These are phyloP conservation scores for Volucella bombylans DNA, from an alignment of 2,888 invertebrate genomes.

Conservation along the genomic window DNA sequence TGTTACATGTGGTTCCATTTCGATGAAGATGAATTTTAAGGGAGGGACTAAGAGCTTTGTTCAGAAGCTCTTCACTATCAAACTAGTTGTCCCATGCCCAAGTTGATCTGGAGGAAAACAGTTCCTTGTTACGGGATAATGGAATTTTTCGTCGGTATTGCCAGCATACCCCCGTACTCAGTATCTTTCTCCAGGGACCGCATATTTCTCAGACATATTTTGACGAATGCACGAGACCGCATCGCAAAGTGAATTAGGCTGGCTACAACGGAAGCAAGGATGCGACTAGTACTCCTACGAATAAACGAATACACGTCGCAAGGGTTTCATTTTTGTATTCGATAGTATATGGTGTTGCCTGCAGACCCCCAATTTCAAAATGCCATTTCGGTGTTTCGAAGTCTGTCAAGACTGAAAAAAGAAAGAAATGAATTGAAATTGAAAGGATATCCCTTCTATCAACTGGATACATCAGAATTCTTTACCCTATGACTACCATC, in stretches of 20 bases:
- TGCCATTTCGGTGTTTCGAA: slow-evolving; percentile 42
- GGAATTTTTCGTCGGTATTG: slow-evolving; percentile 27
- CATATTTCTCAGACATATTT: slow-evolving; percentile 38
- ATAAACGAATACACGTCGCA: background rate
- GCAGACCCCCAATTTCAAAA: slow-evolving; percentile 14
- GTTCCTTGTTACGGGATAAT: slow-evolving; percentile 31
- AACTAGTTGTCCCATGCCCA: background rate
- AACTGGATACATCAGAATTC: background rate
- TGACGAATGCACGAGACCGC: slow-evolving; percentile 35
- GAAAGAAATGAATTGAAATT: background rate
- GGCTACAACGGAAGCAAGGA: slow-evolving; percentile 11
- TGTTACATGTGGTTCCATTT: slow-evolving; percentile 13
- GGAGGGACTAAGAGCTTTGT: background rate
- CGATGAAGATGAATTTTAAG: slow-evolving; percentile 23
- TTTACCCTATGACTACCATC: background rate
- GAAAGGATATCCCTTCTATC: slow-evolving; percentile 14
- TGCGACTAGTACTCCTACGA: too few relatives aligned
- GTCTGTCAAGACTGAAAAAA: background rate
- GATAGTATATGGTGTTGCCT: background rate
- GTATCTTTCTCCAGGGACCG: background rate
- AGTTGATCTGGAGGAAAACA: slow-evolving; percentile 8
- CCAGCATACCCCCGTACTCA: background rate
- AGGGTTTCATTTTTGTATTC: background rate
- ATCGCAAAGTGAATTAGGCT: slow-evolving; percentile 47
- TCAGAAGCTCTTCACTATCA: slow-evolving; percentile 8